Evolutionary conservation across 23 tunicate genomes (phyloP), one percentile per base, ranked within the genome.

Genomic region (Aplidium turbinatum): DNA sequence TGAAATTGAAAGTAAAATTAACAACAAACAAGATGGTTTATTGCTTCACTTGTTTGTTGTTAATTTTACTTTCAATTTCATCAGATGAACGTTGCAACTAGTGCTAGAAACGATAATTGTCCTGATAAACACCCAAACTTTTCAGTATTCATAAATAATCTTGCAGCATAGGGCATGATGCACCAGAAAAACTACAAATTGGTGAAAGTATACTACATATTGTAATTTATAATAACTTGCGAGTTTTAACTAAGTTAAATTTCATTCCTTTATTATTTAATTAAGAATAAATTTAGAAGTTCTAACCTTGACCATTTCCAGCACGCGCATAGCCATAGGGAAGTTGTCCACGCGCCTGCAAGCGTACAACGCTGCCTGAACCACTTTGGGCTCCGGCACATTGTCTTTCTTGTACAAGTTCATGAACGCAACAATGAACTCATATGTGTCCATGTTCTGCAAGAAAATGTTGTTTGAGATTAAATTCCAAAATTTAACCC

Each of bases 341-440:
- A 93, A 57, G 77, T 93, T 82, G 58, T 92, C 65, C n/a, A 92
- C 24, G 45, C 98, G 54, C 35, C 97, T 56, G 70, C 82, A 79
- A 26, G 90, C 89, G 42, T 89, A 89, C 21, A 92, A 74, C 1
- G 86, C 86, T 4, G 98, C 47, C 39, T 85, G 98, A 25, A 92
- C 57, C 16, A 90, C 57, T 31, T 57, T 76, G 4, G 97, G 97
- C 38, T 83, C 90, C 2, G 87, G 90, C 1, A 74, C 52, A 2
- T 54, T 35, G 63, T 90, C 90, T 29, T 90, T 77, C 25, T 65
- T 57, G 72, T 66, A 61, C 25, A 89, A 57, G 36, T 82, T 34
- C 61, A 62, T 51, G 48, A 66, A 89, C 7, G 79, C 96, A 46
- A 89, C 22, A 7, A 78, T 74, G 55, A 89, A 70, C 38, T 57